Evolutionary conservation across 2,888 invertebrate species (phyloP).

Genomic region (Eulithis prunata): DNA sequence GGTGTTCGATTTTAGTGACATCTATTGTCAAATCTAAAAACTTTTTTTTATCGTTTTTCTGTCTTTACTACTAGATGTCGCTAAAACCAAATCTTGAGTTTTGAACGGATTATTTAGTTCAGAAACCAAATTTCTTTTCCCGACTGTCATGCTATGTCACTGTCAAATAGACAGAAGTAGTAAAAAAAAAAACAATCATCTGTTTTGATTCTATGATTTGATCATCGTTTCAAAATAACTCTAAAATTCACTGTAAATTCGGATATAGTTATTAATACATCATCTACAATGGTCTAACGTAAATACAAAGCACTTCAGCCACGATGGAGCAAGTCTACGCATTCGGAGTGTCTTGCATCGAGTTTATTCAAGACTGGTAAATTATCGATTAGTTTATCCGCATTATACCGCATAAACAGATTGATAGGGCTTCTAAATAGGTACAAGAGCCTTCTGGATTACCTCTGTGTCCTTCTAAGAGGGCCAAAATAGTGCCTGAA

Average conservation of each 20-base stretch:
- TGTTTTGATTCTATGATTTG: conserved; percentile 26
- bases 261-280: conserved; percentile 28
- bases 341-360: conserved; percentile 63
- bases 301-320: conserved; percentile 6
- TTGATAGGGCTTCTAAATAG: conserved; percentile 3
- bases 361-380: conserved; percentile 67
- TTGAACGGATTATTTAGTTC: conserved; percentile 7
- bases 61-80: conserved; percentile 5
- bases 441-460: neutral
- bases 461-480: neutral
- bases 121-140: neutral
- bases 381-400: conserved; percentile 35
- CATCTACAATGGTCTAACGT: conserved; percentile 38
- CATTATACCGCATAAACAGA: conserved; percentile 15
- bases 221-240: conserved; percentile 31
- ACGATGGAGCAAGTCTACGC: conserved; percentile 72
- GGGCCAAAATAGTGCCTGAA: too few relatives aligned
- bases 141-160: conserved; percentile 1
- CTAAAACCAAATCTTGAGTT: neutral
- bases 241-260: conserved; percentile 13
- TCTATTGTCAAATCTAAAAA: conserved; percentile 7
- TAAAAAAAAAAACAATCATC: too few relatives aligned
- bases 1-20: conserved; percentile 16
- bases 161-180: conserved; percentile 9
- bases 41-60: neutral